Percentiles rank a stretch among this genome's conserved stretches.
phyloP scores from a whole-genome alignment of 2,113 vertebrate species.

The Coptodon bakossiorum region DNA sequence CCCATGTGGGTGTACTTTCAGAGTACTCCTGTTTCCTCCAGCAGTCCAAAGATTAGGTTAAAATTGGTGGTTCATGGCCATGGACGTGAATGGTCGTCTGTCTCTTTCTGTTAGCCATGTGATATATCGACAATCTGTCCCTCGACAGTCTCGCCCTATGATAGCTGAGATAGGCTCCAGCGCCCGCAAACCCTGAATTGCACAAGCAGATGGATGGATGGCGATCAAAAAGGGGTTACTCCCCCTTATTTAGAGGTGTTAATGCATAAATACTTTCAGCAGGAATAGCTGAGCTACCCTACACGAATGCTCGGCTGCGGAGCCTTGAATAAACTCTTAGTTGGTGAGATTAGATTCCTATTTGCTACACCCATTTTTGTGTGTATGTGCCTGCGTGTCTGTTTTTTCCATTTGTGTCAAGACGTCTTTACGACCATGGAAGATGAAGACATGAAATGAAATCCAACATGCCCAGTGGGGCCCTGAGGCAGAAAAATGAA shows the following conservation, averaged over 20 bases:
- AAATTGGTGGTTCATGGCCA: background rate
- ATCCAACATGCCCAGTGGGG: slow-evolving; percentile 41
- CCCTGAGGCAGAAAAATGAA: slow-evolving; percentile 48
- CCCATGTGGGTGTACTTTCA: background rate
- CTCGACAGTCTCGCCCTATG: background rate
- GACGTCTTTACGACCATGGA: slow-evolving; percentile 16
- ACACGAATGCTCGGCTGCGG: slow-evolving; percentile 19
- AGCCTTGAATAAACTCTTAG: slow-evolving; percentile 14
- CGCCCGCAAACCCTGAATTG: background rate
- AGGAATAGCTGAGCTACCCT: background rate
- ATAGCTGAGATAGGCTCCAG: background rate
- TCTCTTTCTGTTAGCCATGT: background rate
- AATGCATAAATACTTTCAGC: background rate
- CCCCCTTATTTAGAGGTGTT: background rate
- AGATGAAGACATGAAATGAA: slow-evolving; percentile 48
- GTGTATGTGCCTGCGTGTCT: background rate
- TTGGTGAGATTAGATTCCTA: background rate
- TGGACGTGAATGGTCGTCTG: background rate
- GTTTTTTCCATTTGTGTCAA: slow-evolving; percentile 15
- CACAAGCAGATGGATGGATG: background rate
- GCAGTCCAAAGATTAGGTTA: background rate
- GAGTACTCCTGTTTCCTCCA: background rate
- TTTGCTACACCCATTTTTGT: background rate
- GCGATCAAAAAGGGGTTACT: background rate
- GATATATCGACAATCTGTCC: background rate